Evolutionary conservation across 1,140 invertebrate species (phyloP).

Genomic region (Diabrotica undecimpunctata): DNA sequence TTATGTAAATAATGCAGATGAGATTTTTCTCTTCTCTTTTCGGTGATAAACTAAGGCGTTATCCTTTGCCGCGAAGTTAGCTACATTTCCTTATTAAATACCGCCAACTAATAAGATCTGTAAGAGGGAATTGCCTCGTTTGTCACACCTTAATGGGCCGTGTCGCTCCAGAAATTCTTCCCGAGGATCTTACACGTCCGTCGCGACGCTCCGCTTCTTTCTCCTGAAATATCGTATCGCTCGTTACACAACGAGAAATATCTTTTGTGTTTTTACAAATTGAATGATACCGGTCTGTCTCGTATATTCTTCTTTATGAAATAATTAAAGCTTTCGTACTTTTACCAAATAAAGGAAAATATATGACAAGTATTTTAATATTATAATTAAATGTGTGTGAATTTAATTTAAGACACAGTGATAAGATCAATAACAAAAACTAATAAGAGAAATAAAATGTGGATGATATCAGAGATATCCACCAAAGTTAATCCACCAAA

Average conservation of each 20-base stretch:
- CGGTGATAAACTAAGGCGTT: conserved; percentile 43
- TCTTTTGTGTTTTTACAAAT: not conserved
- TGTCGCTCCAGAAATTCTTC: conserved; percentile 29
- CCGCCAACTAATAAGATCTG: conserved; percentile 44
- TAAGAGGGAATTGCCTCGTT: conserved; percentile 39
- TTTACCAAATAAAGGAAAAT: too few species aligned
- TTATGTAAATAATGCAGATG: conserved; percentile 48
- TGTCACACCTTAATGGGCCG: conserved; percentile 37
- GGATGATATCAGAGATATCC: too few species aligned
- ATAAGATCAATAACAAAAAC: too few species aligned
- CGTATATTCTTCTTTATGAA: too few species aligned
- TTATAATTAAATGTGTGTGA: too few species aligned
- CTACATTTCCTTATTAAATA: conserved; percentile 46
- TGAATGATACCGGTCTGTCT: not conserved
- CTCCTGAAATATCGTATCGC: not conserved
- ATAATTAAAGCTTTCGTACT: too few species aligned
- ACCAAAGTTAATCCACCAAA: too few species aligned
- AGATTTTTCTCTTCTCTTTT: conserved; percentile 42
- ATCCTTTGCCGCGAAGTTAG: conserved; percentile 39
- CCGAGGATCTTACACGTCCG: conserved; percentile 21
- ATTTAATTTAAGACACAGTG: too few species aligned
- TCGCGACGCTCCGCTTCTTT: not conserved
- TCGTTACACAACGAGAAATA: not conserved
- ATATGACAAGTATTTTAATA: too few species aligned
- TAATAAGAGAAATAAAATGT: too few species aligned